Conservation (phyloP, 2,888 invertebrate species). For the Frankliniella intonsa region DNA sequence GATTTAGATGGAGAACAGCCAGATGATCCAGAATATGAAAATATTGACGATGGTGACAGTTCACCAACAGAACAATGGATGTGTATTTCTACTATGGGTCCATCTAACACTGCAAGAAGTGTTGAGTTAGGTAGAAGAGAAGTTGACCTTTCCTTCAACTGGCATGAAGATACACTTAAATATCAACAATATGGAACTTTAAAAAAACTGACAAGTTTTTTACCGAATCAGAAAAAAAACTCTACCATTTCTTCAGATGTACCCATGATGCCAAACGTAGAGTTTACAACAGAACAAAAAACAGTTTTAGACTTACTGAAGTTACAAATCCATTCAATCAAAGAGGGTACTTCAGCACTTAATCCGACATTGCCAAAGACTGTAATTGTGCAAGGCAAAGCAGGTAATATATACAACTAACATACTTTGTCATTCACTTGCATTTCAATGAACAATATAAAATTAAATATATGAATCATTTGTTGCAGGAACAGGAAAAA, state of each 20-base stretch:
- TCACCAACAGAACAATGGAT: background rate
- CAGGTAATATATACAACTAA: background rate
- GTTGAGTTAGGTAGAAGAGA: background rate
- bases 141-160: background rate
- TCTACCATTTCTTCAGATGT: background rate
- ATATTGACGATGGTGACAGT: background rate
- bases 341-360: background rate
- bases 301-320: background rate
- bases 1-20: background rate
- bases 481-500: background rate
- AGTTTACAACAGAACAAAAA: background rate
- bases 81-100: too few relatives aligned
- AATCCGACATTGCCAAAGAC: background rate
- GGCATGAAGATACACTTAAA: background rate
- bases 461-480: background rate
- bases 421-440: too few relatives aligned
- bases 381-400: background rate
- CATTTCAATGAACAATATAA: too few relatives aligned
- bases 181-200: too few relatives aligned
- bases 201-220: background rate
- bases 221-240: background rate
- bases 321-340: background rate
- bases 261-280: background rate
- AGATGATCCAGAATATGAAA: background rate
- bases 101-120: background rate